Evolutionary conservation across 35 echinoderm and acorn worm genomes (phyloP), one percentile per base, ranked within the genome.

Genomic region (Patiria miniata): DNA sequence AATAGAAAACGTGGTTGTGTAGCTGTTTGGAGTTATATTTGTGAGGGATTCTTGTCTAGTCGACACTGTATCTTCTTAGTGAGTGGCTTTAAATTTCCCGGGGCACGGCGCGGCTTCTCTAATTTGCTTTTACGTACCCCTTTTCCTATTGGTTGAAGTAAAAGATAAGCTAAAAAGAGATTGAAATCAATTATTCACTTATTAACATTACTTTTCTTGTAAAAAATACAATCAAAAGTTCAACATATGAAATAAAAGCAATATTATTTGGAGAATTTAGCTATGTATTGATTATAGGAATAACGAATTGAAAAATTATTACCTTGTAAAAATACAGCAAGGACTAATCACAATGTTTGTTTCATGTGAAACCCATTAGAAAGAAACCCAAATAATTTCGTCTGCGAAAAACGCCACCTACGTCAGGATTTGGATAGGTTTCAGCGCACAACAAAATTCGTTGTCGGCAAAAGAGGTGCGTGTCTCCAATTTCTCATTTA

Each of bases 21-120:
- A n/a, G n/a, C n/a, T n/a, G n/a, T n/a, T n/a, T n/a, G n/a, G n/a
- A n/a, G n/a, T n/a, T n/a, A n/a, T n/a, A n/a, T n/a, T n/a, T n/a
- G n/a, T n/a, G n/a, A n/a, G n/a, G n/a, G n/a, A n/a, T n/a, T n/a
- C n/a, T n/a, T n/a, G n/a, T n/a, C n/a, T n/a, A n/a, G n/a, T n/a
- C n/a, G n/a, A n/a, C n/a, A n/a, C n/a, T n/a, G n/a, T n/a, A n/a
- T n/a, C 42, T 47, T 47, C 12, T 47, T 47, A 6, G 42, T 47
- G 42, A 47, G 57, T 60, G 17, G 21, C 65, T 73, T 73, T 73
- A 73, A 73, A 73, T 34, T 73, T 73, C 29, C 65, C 65, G 65
- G 65, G 19, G 8, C 2, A 23, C 3, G 65, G 10, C n/a, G 57
- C 17, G 19, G 57, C 19, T 5, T 18, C 19, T 2, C 22, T 73